Evolutionary conservation across 2,113 vertebrate species (phyloP).

Genomic region (Callocephalon fimbriatum): DNA sequence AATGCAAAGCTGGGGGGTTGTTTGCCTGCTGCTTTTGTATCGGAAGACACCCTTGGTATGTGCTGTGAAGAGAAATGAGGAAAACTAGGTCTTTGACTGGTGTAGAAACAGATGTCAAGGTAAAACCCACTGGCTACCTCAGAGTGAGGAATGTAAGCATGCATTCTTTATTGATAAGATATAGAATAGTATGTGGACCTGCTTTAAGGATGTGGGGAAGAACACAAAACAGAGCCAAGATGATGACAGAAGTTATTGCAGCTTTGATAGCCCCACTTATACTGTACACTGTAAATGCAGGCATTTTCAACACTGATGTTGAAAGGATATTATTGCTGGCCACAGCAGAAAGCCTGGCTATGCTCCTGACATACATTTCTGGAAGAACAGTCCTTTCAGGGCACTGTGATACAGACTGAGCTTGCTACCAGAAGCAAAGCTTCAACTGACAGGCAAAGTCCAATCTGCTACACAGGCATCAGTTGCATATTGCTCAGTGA

Average conservation of each 20-base stretch:
- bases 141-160: not conserved
- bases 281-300: not conserved
- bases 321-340: not conserved
- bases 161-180: not conserved
- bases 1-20: not conserved
- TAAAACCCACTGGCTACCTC: not conserved
- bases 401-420: not conserved
- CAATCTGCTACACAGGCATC: not conserved
- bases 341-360: not conserved
- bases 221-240: slow-evolving; percentile 55
- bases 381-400: not conserved
- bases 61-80: not conserved
- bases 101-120: not conserved
- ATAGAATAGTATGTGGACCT: not conserved
- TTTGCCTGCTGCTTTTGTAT: not conserved
- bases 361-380: not conserved
- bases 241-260: slow-evolving; percentile 62
- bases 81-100: not conserved
- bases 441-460: not conserved
- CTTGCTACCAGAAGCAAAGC: not conserved
- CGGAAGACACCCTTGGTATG: not conserved
- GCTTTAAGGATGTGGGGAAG: not conserved
- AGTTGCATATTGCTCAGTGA: not conserved
- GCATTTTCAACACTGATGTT: not conserved
- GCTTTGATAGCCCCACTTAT: slow-evolving; percentile 48